Conservation (phyloP, 2,113 vertebrate species). For the Choloepus hoffmanni region DNA sequence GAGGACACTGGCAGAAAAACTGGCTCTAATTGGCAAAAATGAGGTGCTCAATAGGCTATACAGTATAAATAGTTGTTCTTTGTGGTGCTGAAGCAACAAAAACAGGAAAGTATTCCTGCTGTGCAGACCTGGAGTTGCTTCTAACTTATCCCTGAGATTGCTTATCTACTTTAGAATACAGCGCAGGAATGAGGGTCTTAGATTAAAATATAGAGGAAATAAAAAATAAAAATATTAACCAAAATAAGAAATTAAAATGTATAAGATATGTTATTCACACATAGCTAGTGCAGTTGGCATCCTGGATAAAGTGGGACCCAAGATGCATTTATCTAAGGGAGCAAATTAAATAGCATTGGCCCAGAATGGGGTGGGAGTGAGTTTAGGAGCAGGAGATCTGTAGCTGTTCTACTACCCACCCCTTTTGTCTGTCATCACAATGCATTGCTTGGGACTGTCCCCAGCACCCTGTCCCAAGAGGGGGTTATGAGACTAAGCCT, state of each 20-base stretch:
- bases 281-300: too few species aligned
- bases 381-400: not conserved
- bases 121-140: constrained; percentile 42
- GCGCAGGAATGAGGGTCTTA: constrained; percentile 70
- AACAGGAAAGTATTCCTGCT: not conserved
- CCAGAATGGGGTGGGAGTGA: not conserved
- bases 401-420: not conserved
- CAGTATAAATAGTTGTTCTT: constrained; percentile 63
- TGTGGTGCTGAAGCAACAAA: constrained; percentile 76
- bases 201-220: constrained; percentile 85
- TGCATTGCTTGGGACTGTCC: not conserved
- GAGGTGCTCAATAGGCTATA: constrained; percentile 73
- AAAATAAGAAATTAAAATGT: constrained; percentile 70
- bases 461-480: not conserved
- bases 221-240: constrained; percentile 77
- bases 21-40: not conserved
- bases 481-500: not conserved
- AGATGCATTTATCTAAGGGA: constrained; percentile 59
- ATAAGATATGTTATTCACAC: constrained; percentile 84
- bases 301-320: not conserved
- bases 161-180: too few species aligned
- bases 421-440: not conserved
- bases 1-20: too few species aligned
- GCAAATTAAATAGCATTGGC: constrained; percentile 72
- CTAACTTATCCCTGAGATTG: too few species aligned